Evolutionary conservation across 2,888 invertebrate genomes (phyloP), one percentile per base, ranked within the genome.

Genomic region (Parnassius mnemosyne): DNA sequence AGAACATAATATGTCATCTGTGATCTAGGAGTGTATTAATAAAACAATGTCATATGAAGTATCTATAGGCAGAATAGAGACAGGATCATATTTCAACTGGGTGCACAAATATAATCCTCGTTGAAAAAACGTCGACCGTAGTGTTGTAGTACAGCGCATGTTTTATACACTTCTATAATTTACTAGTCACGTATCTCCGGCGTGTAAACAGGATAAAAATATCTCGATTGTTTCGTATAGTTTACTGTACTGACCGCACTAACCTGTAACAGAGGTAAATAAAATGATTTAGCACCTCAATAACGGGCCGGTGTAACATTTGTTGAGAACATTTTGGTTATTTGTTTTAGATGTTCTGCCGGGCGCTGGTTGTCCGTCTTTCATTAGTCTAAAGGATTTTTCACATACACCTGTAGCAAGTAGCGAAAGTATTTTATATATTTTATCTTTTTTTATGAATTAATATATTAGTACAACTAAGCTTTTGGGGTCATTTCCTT

Each of bases 221-320:
- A 87, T 77, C 79, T 68, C 73, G 77, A 84, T 88, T 85, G 85
- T 87, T 88, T 84, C 81, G 67, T 75, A 70, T 70, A 79, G 84
- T 87, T 83, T 81, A 84, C 81, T 75, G 77, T 75, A 70, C 79
- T 72, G 75, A 72, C 80, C 81, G 78, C 84, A 87, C 85, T 82
- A 86, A 84, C 86, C 85, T 83, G 84, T 79, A 79, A 79, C 77
- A 73, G 79, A 80, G 80, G 85, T 87, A 87, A 87, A 89, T 88
- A 89, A 85, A 80, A 88, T 89, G 87, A 90, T 90, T 87, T 83
- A 90, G 84, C 82, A 79, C 83, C 83, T 83, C 78, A 85, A 85
- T 84, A 89, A 85, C 85, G 79, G 74, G 76, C 78, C 76, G 71
- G 78, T 76, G 81, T 79, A 83, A 80, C 81, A 82, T 76, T 73